Evolutionary conservation across 2,113 vertebrate genomes (phyloP), one percentile per base, ranked within the genome.

Genomic region (Mixornis gularis): DNA sequence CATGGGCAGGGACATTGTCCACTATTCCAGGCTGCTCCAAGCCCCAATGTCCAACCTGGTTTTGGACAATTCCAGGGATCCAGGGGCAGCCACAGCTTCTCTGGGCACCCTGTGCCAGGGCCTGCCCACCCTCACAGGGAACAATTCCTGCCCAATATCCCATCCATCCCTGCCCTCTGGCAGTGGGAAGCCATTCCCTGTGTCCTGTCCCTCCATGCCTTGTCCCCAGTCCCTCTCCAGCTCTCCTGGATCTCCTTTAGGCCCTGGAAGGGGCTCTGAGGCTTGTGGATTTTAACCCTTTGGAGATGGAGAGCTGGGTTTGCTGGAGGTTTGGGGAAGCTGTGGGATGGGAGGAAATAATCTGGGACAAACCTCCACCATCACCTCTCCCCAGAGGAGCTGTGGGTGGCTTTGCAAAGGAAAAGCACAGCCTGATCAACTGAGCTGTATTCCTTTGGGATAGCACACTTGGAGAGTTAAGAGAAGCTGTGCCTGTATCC

Each of bases 11-110:
- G 43, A 24, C 36, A 19, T 8, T 4, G 38, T 4, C 51, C 32
- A 17, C 49, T 5, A 0, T 15, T 14, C 43, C 66, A 79, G 26
- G 43, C 0, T 38, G 32, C 27, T 65, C 76, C 53, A 13, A 60
- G 18, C n/a, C 22, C 12, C 41, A 58, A 0, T 5, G 4, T 38
- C 27, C 58, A 79, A 0, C 11, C 43, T 38, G 66, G 21, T 21
- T 26, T 19, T 1, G 49, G 43, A 0, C 32, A 36, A 14, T 58
- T 0, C 26, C 74, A 79, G 36, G 66, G 51, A 71, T 58, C n/a
- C 49, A 40, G 58, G 43, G 21, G 21, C 58, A 87, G 41, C 51
- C 65, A 8, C 65, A 87, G 85, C 49, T 87, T 0, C 58, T 64
- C 58, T 64, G 74, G 26, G 49, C 5, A 78, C 3, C 9, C 53